Conservation (phyloP, 2,113 vertebrate species). For the Myxocyprinus asiaticus region DNA sequence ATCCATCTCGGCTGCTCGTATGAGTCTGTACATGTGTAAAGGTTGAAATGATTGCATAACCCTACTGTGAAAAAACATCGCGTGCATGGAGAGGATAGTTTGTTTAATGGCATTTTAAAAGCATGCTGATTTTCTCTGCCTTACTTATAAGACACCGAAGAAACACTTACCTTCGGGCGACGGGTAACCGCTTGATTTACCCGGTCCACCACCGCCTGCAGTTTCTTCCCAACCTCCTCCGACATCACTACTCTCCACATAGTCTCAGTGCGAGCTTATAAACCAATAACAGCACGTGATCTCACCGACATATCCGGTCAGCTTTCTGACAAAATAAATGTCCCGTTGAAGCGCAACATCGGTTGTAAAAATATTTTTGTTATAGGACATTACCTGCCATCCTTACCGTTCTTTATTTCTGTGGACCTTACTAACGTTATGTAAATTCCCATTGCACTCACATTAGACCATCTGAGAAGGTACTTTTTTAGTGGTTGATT, state of each 20-base stretch:
- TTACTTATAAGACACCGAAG: neutral
- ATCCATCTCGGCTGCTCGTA: no score
- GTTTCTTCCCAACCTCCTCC: slow-evolving; percentile 77
- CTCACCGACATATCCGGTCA: slow-evolving; percentile 24
- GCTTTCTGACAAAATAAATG: slow-evolving; percentile 49
- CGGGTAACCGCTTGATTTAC: slow-evolving; percentile 77
- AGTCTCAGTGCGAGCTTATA: slow-evolving; percentile 45
- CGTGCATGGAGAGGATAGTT: neutral
- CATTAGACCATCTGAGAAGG: no score
- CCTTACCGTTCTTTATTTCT: no score
- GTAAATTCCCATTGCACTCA: no score
- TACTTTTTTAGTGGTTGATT: no score
- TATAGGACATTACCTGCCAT: no score
- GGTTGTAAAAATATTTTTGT: no score
- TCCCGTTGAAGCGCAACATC: neutral
- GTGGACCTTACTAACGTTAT: no score
- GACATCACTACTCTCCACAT: slow-evolving; percentile 80
- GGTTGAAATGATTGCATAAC: slow-evolving; percentile 69
- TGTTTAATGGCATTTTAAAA: neutral
- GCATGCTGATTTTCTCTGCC: neutral
- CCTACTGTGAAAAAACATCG: neutral
- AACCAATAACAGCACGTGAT: slow-evolving; percentile 2
- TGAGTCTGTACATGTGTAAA: slow-evolving; percentile 50
- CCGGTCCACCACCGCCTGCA: slow-evolving; percentile 75
- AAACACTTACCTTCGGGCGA: slow-evolving; percentile 70